Percentiles rank a stretch among this genome's conserved stretches.
Conservation (phyloP, 2,113 vertebrate species). For the Morphnarchus princeps region DNA sequence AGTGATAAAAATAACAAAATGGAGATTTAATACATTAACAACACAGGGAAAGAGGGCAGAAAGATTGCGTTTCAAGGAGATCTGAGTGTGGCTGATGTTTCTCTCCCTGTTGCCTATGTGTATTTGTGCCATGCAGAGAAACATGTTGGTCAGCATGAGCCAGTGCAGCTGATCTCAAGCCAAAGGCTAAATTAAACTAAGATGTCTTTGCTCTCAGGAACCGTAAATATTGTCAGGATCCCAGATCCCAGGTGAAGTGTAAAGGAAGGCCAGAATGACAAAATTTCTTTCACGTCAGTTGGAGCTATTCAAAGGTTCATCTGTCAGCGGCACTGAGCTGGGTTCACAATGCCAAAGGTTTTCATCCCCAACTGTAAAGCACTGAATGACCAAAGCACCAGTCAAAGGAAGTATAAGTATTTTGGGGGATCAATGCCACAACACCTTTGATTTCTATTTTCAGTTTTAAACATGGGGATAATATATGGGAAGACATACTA, state of each 20-base stretch:
- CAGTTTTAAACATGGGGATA: neutral
- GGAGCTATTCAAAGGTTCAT: neutral
- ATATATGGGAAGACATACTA: neutral
- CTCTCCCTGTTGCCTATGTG: fast-evolving
- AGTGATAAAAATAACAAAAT: neutral
- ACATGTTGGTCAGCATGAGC: neutral
- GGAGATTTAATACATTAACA: neutral
- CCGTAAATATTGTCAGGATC: neutral
- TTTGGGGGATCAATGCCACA: neutral
- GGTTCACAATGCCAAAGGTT: neutral
- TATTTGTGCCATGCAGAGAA: neutral
- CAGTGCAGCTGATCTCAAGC: neutral
- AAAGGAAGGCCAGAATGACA: neutral
- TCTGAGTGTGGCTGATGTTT: neutral
- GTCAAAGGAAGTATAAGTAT: neutral
- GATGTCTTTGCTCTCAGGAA: neutral
- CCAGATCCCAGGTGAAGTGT: neutral
- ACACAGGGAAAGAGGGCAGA: neutral
- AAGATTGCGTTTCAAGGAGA: neutral
- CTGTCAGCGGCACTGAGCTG: neutral
- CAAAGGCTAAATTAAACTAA: neutral
- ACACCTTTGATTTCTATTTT: neutral
- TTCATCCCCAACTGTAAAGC: neutral
- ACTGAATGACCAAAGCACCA: neutral
- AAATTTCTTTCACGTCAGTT: neutral